phyloP scores from a whole-genome alignment of 1,140 invertebrate genomes.

The Trachymyrmex cornetzi region DNA sequence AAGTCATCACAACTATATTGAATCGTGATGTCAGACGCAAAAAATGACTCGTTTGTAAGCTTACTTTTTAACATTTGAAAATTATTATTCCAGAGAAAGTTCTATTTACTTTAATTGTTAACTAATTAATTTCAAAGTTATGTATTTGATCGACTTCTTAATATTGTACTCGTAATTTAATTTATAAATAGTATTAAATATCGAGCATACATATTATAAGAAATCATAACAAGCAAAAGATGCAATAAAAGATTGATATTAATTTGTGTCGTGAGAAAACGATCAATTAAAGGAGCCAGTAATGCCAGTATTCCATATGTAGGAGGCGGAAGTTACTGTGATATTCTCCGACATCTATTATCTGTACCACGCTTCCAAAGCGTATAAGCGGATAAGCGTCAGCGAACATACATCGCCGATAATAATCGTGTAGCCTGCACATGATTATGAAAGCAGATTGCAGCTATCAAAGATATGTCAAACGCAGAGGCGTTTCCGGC shows the following conservation, averaged over 20 bases:
- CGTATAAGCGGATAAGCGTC: conserved; percentile 41
- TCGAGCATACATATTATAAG: not conserved
- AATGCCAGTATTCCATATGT: not conserved
- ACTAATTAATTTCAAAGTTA: not conserved
- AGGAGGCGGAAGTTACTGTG: not conserved
- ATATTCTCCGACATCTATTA: conserved; percentile 53
- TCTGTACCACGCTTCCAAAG: conserved; percentile 23
- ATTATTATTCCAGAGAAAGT: too few species aligned
- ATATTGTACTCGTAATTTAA: not conserved
- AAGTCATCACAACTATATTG: too few species aligned
- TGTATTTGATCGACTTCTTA: not conserved
- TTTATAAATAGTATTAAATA: not conserved
- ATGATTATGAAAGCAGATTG: conserved; percentile 40
- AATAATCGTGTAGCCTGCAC: conserved; percentile 28
- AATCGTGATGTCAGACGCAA: too few species aligned
- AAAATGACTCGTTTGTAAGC: too few species aligned
- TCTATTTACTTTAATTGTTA: not conserved
- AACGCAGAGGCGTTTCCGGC: not conserved
- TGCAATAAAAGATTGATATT: not conserved
- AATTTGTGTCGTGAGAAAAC: conserved; percentile 5
- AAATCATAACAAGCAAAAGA: not conserved
- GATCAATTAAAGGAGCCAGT: conserved; percentile 28
- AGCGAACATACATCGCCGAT: not conserved
- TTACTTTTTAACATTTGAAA: too few species aligned
- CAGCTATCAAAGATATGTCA: not conserved